Conservation (phyloP, 1,140 invertebrate genomes). For the Hirudo medicinalis region DNA sequence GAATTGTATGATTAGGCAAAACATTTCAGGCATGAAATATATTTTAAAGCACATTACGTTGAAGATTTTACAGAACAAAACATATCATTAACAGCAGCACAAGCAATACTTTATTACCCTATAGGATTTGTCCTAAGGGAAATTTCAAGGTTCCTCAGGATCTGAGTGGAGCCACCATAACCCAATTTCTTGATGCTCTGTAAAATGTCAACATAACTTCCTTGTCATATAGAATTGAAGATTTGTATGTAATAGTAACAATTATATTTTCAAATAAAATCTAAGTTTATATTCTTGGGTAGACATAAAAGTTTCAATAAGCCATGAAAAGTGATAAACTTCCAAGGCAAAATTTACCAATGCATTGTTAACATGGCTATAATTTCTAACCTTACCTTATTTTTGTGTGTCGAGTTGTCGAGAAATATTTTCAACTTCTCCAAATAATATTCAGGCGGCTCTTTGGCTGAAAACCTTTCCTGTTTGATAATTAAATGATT, state of each 20-base stretch:
- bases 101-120: constrained; percentile 61
- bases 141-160: constrained; percentile 91
- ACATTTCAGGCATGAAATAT: no score
- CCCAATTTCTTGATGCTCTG: constrained; percentile 66
- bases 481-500: constrained; percentile 31
- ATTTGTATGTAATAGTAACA: not conserved
- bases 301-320: not conserved
- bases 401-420: constrained; percentile 82
- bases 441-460: constrained; percentile 88
- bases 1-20: no score
- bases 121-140: constrained; percentile 96
- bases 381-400: constrained; percentile 52
- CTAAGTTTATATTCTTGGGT: not conserved
- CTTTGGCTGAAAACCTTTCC: constrained; percentile 92
- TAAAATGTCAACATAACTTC: no score
- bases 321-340: not conserved
- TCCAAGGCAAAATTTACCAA: not conserved
- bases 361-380: not conserved
- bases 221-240: no score
- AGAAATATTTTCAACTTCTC: constrained; percentile 82
- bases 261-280: not conserved
- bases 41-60: no score
- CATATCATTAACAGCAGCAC: no score
- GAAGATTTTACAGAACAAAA: no score
- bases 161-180: constrained; percentile 92